A percentile compares a stretch with the other conserved stretches of the same genome.
phyloP scores from a whole-genome alignment of 2,888 invertebrate genomes.

The Ceramica pisi region DNA sequence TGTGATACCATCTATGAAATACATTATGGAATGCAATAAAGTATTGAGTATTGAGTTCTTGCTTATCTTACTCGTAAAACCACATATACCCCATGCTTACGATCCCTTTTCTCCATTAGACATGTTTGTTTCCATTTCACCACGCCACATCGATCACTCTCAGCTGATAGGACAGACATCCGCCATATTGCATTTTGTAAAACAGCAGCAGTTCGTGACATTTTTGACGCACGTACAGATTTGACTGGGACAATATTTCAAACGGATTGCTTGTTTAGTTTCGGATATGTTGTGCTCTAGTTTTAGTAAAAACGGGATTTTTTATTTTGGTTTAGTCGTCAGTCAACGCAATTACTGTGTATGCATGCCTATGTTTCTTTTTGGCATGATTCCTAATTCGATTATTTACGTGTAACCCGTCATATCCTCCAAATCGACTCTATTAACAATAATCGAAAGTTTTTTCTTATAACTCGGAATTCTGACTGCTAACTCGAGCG shows the following conservation, averaged over 20 bases:
- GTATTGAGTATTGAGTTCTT: too few species aligned
- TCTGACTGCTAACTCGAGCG: too few species aligned
- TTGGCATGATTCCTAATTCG: too few species aligned
- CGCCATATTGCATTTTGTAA: constrained; percentile 59
- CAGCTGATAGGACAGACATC: constrained; percentile 44
- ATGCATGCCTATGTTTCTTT: neutral
- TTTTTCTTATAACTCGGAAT: too few species aligned
- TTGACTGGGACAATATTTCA: constrained; percentile 51
- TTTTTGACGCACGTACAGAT: constrained; percentile 43
- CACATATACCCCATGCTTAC: neutral
- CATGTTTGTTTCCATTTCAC: constrained; percentile 43
- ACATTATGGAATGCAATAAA: too few species aligned
- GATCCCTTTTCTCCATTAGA: constrained; percentile 22
- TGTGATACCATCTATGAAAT: too few species aligned
- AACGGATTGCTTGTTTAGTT: constrained; percentile 32
- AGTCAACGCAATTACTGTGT: neutral
- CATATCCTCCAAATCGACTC: too few species aligned
- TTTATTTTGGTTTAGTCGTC: neutral
- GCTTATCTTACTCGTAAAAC: constrained; percentile 7
- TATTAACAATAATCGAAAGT: too few species aligned
- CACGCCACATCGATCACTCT: constrained; percentile 56
- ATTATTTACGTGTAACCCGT: too few species aligned
- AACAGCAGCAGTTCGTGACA: constrained; percentile 57
- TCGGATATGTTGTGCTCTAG: constrained; percentile 12
- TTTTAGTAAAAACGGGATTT: neutral